Evolutionary conservation across 1,140 invertebrate genomes (phyloP).

Genomic region (Dendrolimus kikuchii): DNA sequence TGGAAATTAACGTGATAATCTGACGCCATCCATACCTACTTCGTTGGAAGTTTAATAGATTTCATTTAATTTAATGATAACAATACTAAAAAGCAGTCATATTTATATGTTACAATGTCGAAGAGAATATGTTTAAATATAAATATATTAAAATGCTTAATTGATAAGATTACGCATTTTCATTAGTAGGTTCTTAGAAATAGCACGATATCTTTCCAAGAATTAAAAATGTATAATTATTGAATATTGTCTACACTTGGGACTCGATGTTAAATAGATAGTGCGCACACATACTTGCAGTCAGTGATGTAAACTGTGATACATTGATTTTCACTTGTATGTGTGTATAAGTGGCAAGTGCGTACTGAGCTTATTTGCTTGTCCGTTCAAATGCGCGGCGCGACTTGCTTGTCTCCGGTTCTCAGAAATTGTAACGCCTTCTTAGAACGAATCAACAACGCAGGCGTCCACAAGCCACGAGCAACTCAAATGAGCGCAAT

Average conservation of each 20-base stretch:
- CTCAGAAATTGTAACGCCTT: slow-evolving; percentile 71
- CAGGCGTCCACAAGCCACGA: slow-evolving; percentile 60
- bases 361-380: slow-evolving; percentile 63
- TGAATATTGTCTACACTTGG: neutral
- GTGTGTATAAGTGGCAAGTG: slow-evolving; percentile 20
- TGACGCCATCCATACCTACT: too few relatives aligned
- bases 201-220: too few relatives aligned
- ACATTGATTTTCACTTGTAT: neutral
- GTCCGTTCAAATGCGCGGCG: slow-evolving; percentile 50
- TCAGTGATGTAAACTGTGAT: neutral
- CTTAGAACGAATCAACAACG: slow-evolving; percentile 62
- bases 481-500: slow-evolving; percentile 59
- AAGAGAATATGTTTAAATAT: too few relatives aligned
- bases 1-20: too few relatives aligned
- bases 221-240: too few relatives aligned
- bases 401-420: slow-evolving; percentile 64
- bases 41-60: too few relatives aligned
- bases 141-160: too few relatives aligned
- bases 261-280: neutral
- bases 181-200: too few relatives aligned
- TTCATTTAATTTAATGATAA: too few relatives aligned
- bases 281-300: slow-evolving; percentile 1
- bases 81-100: too few relatives aligned
- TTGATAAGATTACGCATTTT: too few relatives aligned
- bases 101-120: too few relatives aligned